These are phyloP conservation scores for Esox lucius DNA, from an alignment of 2,797 vertebrate genomes.

Conservation along the genomic window DNA sequence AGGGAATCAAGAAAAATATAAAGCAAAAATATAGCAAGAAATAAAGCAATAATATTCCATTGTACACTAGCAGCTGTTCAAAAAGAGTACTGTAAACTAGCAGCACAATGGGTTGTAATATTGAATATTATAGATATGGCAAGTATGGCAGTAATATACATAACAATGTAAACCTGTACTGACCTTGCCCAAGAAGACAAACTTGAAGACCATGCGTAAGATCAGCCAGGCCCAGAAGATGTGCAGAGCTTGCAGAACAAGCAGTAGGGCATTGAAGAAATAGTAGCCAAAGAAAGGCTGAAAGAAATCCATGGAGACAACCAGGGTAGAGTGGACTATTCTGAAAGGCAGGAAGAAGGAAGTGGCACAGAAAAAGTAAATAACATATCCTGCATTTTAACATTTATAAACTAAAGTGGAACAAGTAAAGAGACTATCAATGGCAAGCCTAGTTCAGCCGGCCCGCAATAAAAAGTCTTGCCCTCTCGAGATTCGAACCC, in stretches of 20 bases:
- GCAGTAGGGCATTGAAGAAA: slow-evolving; percentile 84
- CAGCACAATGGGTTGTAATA: no score
- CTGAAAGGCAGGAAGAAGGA: slow-evolving; percentile 57
- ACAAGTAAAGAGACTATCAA: neutral
- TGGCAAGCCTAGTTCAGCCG: no score
- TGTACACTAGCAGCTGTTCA: no score
- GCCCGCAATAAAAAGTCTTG: no score
- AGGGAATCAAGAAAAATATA: no score
- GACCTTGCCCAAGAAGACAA: slow-evolving; percentile 84
- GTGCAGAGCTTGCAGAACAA: slow-evolving; percentile 84
- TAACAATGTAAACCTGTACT: slow-evolving; percentile 13
- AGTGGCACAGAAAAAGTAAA: neutral
- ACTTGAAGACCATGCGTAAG: slow-evolving; percentile 87
- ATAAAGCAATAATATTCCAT: no score
- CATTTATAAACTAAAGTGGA: neutral
- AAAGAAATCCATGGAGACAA: slow-evolving; percentile 75
- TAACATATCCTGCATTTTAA: neutral
- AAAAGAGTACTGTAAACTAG: no score
- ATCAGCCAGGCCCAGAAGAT: slow-evolving; percentile 93
- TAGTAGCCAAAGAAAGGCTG: slow-evolving; percentile 89
- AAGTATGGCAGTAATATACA: no score
- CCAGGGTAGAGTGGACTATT: slow-evolving; percentile 83
- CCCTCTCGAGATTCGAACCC: no score
- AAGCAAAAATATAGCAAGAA: no score
- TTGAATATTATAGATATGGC: no score